Conservation (phyloP, 2,113 vertebrate genomes). For the Cochlearius cochlearius region DNA sequence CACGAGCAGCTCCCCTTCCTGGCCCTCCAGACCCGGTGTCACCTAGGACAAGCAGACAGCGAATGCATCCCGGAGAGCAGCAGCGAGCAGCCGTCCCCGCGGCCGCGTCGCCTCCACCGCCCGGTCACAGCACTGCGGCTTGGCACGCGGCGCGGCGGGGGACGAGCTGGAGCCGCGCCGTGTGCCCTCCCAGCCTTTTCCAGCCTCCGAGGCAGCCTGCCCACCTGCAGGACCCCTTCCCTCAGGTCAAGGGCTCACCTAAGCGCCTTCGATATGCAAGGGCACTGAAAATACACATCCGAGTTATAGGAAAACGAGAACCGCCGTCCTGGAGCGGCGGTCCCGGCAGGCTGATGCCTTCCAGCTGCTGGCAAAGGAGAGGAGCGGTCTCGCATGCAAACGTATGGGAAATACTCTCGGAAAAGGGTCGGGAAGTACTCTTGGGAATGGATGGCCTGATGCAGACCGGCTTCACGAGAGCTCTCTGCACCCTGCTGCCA, state of each 20-base stretch:
- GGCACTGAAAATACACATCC: neutral
- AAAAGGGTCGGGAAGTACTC: neutral
- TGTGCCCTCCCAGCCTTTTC: neutral
- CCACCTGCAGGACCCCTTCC: neutral
- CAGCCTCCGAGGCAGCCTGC: neutral
- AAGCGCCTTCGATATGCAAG: neutral
- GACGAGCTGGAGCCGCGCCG: accelerated
- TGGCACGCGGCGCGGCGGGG: accelerated
- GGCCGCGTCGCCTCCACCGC: accelerated
- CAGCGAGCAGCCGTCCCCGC: too few species aligned
- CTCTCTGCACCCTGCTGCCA: neutral
- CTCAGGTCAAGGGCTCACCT: neutral
- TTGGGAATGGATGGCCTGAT: neutral
- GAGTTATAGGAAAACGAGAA: neutral
- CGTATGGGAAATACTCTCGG: neutral
- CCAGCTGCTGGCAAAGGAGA: neutral
- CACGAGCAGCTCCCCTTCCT: slow-evolving; percentile 90
- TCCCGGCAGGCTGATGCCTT: neutral
- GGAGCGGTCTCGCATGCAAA: neutral
- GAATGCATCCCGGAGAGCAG: neutral
- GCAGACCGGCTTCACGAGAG: neutral
- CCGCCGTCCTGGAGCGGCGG: accelerated
- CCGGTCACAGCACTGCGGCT: accelerated
- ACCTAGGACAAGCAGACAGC: slow-evolving; percentile 72
- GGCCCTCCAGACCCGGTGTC: slow-evolving; percentile 78